These are phyloP conservation scores for Montifringilla adamsi DNA, from an alignment of 2,113 vertebrate genomes.

Conservation along the genomic window DNA sequence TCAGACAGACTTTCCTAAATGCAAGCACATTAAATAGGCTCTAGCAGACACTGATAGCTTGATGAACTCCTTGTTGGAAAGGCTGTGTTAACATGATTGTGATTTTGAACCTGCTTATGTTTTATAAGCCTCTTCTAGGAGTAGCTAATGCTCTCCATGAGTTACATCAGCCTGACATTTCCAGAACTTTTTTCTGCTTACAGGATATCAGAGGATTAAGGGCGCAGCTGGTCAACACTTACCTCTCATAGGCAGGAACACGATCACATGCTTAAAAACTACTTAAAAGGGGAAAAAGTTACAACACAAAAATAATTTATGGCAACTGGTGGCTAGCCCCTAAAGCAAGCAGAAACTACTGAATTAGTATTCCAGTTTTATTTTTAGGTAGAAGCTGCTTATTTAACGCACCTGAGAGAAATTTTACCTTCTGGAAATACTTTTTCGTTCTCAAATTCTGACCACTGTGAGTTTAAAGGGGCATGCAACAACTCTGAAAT, in stretches of 20 bases:
- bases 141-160: neutral
- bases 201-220: neutral
- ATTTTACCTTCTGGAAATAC: neutral
- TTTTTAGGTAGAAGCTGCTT: neutral
- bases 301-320: neutral
- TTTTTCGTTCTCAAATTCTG: neutral
- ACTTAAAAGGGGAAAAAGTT: neutral
- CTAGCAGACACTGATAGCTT: neutral
- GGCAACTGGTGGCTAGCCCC: neutral
- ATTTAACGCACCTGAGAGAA: neutral
- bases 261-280: neutral
- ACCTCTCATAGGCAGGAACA: neutral
- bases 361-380: neutral
- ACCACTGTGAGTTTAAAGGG: neutral
- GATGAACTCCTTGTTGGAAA: neutral
- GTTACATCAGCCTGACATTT: neutral
- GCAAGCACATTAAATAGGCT: neutral
- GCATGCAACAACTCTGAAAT: neutral
- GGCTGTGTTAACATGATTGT: neutral
- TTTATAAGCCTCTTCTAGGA: neutral
- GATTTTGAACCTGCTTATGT: neutral
- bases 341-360: neutral
- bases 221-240: neutral
- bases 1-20: neutral
- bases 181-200: neutral